Evolutionary conservation across 2,797 vertebrate species (phyloP).

Genomic region (Decapterus maruadsi): DNA sequence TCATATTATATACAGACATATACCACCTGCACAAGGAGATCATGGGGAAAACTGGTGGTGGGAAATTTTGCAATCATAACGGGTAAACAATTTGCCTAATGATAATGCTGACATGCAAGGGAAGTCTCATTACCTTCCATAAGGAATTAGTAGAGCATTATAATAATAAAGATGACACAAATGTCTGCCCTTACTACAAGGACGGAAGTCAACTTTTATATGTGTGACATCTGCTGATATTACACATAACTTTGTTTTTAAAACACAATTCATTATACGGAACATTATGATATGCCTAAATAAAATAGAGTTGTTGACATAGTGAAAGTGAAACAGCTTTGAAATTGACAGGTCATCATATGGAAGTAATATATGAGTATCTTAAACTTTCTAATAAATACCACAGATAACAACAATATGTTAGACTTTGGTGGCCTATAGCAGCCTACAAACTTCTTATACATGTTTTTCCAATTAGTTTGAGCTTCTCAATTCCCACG

Average conservation of each 20-base stretch:
- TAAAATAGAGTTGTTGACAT: no score
- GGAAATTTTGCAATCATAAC: conserved; percentile 45
- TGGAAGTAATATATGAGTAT: neutral
- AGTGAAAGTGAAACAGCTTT: no score
- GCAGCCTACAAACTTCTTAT: neutral
- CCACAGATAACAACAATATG: neutral
- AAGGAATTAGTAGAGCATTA: conserved; percentile 11
- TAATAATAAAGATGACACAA: neutral
- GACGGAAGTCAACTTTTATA: no score
- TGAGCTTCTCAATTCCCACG: neutral
- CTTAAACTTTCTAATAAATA: neutral
- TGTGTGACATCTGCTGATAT: no score
- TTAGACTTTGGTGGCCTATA: neutral
- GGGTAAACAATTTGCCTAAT: conserved; percentile 15
- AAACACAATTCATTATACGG: no score
- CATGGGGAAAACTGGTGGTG: conserved; percentile 50
- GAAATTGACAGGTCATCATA: no score
- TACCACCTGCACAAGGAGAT: conserved; percentile 14
- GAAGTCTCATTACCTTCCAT: conserved; percentile 15
- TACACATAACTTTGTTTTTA: no score
- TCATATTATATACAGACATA: conserved; percentile 22
- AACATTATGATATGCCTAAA: no score
- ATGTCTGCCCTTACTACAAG: no score
- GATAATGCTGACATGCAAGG: conserved; percentile 1
- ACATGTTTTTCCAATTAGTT: conserved; percentile 20